Percentiles rank a stretch among this genome's conserved stretches.
phyloP scores from a whole-genome alignment of 2,888 invertebrate genomes.

The Noctuana brunneofusca region DNA sequence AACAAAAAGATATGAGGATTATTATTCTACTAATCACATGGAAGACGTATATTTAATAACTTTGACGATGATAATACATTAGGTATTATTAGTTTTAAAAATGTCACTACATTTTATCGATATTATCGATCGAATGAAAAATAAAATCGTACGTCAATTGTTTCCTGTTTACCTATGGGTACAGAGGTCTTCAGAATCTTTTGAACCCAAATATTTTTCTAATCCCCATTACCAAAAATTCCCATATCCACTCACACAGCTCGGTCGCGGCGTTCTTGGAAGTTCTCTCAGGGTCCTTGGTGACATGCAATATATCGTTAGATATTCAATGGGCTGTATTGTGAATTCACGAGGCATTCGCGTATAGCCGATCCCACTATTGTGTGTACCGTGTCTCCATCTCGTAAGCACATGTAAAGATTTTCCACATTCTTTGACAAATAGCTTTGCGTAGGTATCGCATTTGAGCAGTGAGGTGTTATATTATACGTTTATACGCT shows the following conservation, averaged over 20 bases:
- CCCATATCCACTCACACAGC: neutral
- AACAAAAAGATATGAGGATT: too few relatives aligned
- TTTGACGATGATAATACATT: too few relatives aligned
- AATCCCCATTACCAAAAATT: neutral
- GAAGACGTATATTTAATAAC: too few relatives aligned
- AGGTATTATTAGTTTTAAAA: too few relatives aligned
- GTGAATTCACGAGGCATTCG: slow-evolving; percentile 54
- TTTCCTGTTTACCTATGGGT: too few relatives aligned
- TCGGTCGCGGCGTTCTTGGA: neutral
- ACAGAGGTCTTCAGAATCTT: too few relatives aligned
- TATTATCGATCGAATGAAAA: too few relatives aligned
- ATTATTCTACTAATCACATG: too few relatives aligned
- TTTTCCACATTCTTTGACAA: slow-evolving; percentile 5
- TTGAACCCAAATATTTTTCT: neutral
- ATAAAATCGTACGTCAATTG: too few relatives aligned
- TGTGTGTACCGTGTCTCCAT: slow-evolving; percentile 34
- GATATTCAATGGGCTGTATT: slow-evolving; percentile 50
- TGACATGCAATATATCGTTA: slow-evolving; percentile 35
- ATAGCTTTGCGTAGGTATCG: neutral
- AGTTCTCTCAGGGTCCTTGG: slow-evolving; percentile 36
- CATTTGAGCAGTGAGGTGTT: slow-evolving; percentile 4
- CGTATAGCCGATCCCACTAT: slow-evolving; percentile 60
- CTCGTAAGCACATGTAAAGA: slow-evolving; percentile 4
- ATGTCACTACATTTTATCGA: too few relatives aligned
- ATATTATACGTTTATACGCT: neutral